phyloP scores from a whole-genome alignment of 1,140 invertebrate genomes.

The Eriocheir sinensis region DNA sequence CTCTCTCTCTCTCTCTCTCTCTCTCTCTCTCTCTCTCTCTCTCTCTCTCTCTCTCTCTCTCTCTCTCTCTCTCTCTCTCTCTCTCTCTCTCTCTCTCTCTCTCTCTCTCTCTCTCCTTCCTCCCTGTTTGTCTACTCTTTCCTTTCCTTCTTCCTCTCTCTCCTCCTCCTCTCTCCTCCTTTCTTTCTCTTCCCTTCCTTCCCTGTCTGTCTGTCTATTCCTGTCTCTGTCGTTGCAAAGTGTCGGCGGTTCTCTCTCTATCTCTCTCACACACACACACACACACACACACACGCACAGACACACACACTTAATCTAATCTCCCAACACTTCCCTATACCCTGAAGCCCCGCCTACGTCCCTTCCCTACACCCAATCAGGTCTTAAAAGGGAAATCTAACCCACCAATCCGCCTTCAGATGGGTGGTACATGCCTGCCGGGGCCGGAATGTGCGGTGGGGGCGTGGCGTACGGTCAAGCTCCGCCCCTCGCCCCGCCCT shows the following conservation, averaged over 20 bases:
- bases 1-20: neutral
- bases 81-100: neutral
- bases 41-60: neutral
- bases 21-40: neutral
- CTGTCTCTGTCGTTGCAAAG: too few species aligned
- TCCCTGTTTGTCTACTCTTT: neutral
- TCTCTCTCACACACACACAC: too few species aligned
- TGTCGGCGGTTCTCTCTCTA: too few species aligned
- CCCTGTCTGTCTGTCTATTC: neutral
- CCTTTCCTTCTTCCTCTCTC: neutral
- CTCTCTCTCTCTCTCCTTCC: too few species aligned
- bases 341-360: neutral
- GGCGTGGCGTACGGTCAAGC: slow-evolving; percentile 69
- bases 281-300: too few species aligned
- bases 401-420: slow-evolving; percentile 57
- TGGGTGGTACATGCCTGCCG: slow-evolving; percentile 65
- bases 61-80: neutral
- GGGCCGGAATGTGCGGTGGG: slow-evolving; percentile 51
- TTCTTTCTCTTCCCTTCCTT: neutral
- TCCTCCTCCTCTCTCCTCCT: neutral
- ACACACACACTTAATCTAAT: too few species aligned
- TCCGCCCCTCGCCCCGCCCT: slow-evolving; percentile 58
- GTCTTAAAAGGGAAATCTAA: neutral
- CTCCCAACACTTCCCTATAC: too few species aligned
- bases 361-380: neutral